A percentile compares a stretch with the other conserved stretches of the same genome.
Evolutionary conservation across 2,888 invertebrate species (phyloP).

Genomic region (Thyatira batis): DNA sequence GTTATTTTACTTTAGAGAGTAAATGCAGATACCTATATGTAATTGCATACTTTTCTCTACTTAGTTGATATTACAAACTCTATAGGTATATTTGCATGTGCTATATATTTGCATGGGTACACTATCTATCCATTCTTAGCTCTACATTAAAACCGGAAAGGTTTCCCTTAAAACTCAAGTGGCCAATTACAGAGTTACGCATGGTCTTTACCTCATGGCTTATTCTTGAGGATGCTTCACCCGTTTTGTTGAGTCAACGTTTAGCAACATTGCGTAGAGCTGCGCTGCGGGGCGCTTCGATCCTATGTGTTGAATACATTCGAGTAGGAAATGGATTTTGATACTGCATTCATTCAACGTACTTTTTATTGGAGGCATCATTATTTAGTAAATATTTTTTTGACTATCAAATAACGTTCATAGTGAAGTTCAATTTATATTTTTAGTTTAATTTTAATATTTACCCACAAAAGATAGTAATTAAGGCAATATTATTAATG

Average conservation of each 20-base stretch:
- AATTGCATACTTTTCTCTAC: too few species aligned
- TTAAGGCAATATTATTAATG: too few species aligned
- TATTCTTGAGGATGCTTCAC: constrained; percentile 45
- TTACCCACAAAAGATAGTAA: too few species aligned
- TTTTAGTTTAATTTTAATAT: too few species aligned
- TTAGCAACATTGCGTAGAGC: constrained; percentile 63
- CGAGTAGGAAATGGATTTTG: not conserved
- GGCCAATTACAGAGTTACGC: constrained; percentile 71
- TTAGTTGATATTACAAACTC: too few species aligned
- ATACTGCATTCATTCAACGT: not conserved
- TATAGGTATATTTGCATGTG: not conserved
- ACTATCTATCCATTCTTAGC: constrained; percentile 27
- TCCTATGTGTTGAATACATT: constrained; percentile 3
- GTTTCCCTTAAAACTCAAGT: constrained; percentile 72
- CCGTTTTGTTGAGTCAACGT: constrained; percentile 48
- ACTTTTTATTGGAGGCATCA: constrained; percentile 2
- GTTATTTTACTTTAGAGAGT: too few species aligned
- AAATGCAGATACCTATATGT: too few species aligned
- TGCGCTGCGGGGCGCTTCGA: constrained; percentile 42
- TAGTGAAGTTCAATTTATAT: too few species aligned
- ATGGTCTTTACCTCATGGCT: constrained; percentile 54
- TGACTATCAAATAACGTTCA: too few species aligned
- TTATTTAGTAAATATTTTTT: too few species aligned
- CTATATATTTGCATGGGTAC: constrained; percentile 7
- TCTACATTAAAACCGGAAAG: constrained; percentile 58